Base-by-base conservation (phyloP, 2,888 invertebrate genomes). In the Boloria euphrosyne region DNA sequence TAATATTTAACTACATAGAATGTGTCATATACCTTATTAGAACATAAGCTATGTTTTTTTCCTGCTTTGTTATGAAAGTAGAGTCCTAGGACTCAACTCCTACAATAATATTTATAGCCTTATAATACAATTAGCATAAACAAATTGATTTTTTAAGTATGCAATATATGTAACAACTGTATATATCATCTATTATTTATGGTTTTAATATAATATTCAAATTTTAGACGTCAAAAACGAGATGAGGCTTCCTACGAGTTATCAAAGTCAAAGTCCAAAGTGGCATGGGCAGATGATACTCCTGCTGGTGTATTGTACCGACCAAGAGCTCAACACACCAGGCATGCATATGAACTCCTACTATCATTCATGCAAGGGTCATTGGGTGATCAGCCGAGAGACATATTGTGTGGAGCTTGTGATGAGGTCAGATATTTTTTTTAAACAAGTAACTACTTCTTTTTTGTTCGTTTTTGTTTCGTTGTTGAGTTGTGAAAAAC, bases 351-450 rank as follows among this genome's bases (percentile, higher is more conserved):
- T 78, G 99, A 99, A 85, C 95, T 99, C 49, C 92, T 99, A 58
- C 92, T 99, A 44, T 98, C 98, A 74, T 98, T 99, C 81, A 97
- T 99, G 84, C 99, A 99, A 92, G 98, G 98, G 79, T 97, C 98
- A 0, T 93, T 99, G 0, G 99, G 99, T 0, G 99, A 99, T 91
- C 96, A 99, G 92, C 98, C 99, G 0, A 93, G 98, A 65, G 99
- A 99, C 85, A 97, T 99, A 73, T 87, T 99, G 38, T 99, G 99
- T 83, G 99, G 99, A 44, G 99, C 99, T 10, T 99, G 99, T n/a
- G 99, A 99, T 91, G 99, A 99, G 94, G 98, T 99, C 63, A 66
- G 78, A 27, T 27, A 13, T 58, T 44, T 47, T 13, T 17, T 44
- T 16, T 46, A 14, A 22, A 22, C 3, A 22, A 22, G 22, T 22